Evolutionary conservation across 53 echinoderm and acorn worm genomes (phyloP).

Genomic region (Crossaster papposus): DNA sequence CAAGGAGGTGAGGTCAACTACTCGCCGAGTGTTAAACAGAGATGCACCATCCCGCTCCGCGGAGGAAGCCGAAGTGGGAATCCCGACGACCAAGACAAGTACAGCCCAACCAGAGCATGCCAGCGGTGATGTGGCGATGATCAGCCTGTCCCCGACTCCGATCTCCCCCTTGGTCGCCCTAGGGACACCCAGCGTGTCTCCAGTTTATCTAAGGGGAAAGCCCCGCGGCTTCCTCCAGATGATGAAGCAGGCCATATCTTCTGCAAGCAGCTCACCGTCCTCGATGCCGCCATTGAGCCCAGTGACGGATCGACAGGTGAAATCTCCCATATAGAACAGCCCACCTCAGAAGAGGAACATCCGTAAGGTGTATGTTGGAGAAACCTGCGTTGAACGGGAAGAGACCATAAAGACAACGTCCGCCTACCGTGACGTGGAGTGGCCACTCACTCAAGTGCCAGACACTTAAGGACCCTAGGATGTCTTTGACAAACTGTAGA

Average conservation of each 20-base stretch:
- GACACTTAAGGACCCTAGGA: not conserved
- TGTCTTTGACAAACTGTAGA: not conserved
- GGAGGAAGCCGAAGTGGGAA: not conserved
- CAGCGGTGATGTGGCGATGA: constrained; percentile 1
- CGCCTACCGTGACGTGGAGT: constrained; percentile 1
- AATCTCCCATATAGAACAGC: too few species aligned
- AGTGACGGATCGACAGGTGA: too few species aligned
- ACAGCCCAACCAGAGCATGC: not conserved
- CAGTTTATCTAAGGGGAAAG: not conserved
- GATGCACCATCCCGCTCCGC: not conserved
- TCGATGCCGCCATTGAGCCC: not conserved
- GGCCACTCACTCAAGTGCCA: constrained; percentile 16
- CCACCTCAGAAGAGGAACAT: not conserved
- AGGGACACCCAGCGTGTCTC: not conserved
- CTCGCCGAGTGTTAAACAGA: not conserved
- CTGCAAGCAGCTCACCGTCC: not conserved
- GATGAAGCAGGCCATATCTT: constrained; percentile 1
- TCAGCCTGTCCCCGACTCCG: constrained; percentile 14
- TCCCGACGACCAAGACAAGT: not conserved
- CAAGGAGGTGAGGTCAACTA: not conserved
- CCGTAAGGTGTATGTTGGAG: not conserved
- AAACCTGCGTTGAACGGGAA: constrained; percentile 12
- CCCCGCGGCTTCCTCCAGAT: constrained; percentile 11
- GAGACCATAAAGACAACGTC: constrained; percentile 4
- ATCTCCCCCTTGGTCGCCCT: constrained; percentile 24